Base-by-base conservation (phyloP, 2,888 invertebrate genomes). In the Caenorhabditis afra region DNA sequence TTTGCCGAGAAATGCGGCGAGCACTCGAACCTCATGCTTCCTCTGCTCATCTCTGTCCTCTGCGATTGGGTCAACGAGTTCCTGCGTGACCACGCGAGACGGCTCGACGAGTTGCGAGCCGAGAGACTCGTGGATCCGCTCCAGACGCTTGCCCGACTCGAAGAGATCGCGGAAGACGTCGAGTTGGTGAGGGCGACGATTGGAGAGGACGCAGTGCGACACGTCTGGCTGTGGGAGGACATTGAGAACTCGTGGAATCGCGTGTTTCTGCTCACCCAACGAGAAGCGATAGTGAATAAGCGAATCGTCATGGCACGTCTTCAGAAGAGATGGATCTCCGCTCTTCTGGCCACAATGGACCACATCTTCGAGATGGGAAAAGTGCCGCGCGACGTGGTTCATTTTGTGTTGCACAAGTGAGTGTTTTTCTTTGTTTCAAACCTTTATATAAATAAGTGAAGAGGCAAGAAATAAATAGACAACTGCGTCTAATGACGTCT, bases 211-310 rank as follows among this genome's bases (percentile, higher is more conserved):
- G 64, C 49, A 16, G 59, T 11, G 22, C 62, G 49, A 18, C 50
- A 74, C 20, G 39, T 79, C 0, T 74, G 79, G 79, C n/a, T 74
- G 50, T 79, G 79, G 74, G 70, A 79, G 23, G 73, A 68, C 47
- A 65, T 70, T 49, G 79, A 79, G 39, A 52, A 23, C 22, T 73
- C 78, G 29, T 78, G 78, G 78, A 78, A 78, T 67, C 66, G 78
- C 4, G 50, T 78, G 1, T 78, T 71, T n/a, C 7, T 73, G 35
- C 52, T 73, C 3, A 73, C 71, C 0, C 66, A 78, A 29, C 23
- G 45, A 7, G 67, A 78, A 22, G 61, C 78, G 14, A 41, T 78
- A 12, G 71, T 50, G 0, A 73, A 55, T 16, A 71, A 73, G 55
- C 37, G 64, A 22, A 45, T 59, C 52, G 49, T 74, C 12, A 44